Evolutionary conservation across 1,140 invertebrate species (phyloP).

Genomic region (Medauroidea extradentata): DNA sequence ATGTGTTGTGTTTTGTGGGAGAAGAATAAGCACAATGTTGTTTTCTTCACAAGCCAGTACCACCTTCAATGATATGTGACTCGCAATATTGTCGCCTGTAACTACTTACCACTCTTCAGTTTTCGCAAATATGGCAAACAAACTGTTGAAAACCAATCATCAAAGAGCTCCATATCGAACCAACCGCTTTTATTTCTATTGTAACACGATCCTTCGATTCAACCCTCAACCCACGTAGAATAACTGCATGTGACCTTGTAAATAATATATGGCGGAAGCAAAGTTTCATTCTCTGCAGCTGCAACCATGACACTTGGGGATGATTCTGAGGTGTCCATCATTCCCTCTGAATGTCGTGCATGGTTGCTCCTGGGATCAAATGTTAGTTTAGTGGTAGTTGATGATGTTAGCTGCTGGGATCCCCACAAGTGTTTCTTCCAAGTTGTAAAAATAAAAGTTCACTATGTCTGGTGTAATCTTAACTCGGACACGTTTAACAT

Average conservation of each 20-base stretch:
- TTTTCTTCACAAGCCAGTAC: too few relatives aligned
- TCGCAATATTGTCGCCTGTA: conserved; percentile 18
- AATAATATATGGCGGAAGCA: conserved; percentile 31
- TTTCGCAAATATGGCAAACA: conserved; percentile 27
- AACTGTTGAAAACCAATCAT: conserved; percentile 28
- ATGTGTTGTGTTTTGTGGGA: too few relatives aligned
- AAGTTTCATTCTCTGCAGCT: conserved; percentile 24
- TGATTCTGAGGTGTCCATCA: conserved; percentile 30
- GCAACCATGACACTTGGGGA: conserved; percentile 33
- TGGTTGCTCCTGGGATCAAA: conserved; percentile 30
- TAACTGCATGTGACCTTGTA: conserved; percentile 34
- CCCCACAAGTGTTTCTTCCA: conserved; percentile 22
- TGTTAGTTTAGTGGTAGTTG: conserved; percentile 40
- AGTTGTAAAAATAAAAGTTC: conserved; percentile 30
- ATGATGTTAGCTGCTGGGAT: conserved; percentile 37
- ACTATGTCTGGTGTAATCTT: conserved; percentile 19
- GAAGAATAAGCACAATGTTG: too few relatives aligned
- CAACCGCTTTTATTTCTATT: conserved; percentile 26
- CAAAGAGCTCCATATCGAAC: conserved; percentile 33
- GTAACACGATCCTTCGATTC: conserved; percentile 15
- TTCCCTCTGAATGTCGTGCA: conserved; percentile 34
- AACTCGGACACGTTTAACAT: conserved; percentile 33
- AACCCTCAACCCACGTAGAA: conserved; percentile 34
- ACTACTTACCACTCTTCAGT: conserved; percentile 29
- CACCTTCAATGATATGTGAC: not conserved